Percentiles rank a stretch among this genome's conserved stretches.
Evolutionary conservation across 2,888 invertebrate genomes (phyloP).

Genomic region (Drosophila bunnanda): DNA sequence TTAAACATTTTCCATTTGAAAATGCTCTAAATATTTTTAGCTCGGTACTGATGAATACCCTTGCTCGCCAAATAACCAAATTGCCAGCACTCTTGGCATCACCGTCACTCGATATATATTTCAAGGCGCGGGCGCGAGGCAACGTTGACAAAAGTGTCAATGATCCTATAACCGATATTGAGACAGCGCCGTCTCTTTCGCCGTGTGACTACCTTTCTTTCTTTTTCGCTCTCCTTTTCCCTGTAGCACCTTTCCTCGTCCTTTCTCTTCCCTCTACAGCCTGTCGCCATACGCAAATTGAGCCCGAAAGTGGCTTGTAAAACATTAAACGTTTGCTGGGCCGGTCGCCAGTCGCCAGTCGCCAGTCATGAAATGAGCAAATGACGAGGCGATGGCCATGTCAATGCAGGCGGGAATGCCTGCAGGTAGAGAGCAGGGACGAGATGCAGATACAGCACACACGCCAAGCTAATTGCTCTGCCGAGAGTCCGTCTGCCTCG

Average conservation of each 20-base stretch:
- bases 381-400: slow-evolving; percentile 28
- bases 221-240: not conserved
- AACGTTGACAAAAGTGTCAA: slow-evolving; percentile 71
- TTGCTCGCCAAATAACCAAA: not conserved
- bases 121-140: slow-evolving; percentile 45
- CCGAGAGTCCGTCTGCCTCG: slow-evolving; percentile 10
- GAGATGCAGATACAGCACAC: slow-evolving; percentile 74
- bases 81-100: slow-evolving; percentile 1
- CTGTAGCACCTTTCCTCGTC: not conserved
- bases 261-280: not conserved
- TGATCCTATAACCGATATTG: slow-evolving; percentile 80
- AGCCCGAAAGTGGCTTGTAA: slow-evolving; percentile 74
- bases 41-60: too few relatives aligned
- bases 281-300: slow-evolving; percentile 67
- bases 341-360: slow-evolving; percentile 48
- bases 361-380: slow-evolving; percentile 56
- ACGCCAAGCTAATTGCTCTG: slow-evolving; percentile 64
- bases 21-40: too few relatives aligned
- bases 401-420: slow-evolving; percentile 1
- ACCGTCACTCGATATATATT: slow-evolving; percentile 2
- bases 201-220: slow-evolving; percentile 17
- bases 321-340: slow-evolving; percentile 70
- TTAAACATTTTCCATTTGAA: too few relatives aligned
- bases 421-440: slow-evolving; percentile 33
- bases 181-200: slow-evolving; percentile 47